phyloP scores from a whole-genome alignment of 92 coral and sea anemone species.

The Blastomussa wellsi region DNA sequence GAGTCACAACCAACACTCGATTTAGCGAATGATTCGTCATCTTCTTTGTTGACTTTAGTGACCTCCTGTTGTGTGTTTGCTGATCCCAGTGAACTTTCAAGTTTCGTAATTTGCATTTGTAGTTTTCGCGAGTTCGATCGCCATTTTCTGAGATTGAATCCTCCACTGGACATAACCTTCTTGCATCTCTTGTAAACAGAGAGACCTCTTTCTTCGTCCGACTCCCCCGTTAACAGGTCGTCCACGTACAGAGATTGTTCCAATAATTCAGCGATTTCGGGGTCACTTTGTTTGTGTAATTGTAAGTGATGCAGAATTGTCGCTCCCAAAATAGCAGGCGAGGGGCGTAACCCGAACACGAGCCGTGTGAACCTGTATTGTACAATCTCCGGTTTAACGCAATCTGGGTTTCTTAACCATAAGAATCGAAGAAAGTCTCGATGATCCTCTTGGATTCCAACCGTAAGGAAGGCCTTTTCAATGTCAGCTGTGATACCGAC shows the following conservation, averaged over 20 bases:
- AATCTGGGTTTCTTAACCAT: neutral
- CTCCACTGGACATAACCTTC: neutral
- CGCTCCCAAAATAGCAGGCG: neutral
- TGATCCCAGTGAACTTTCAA: constrained; percentile 4
- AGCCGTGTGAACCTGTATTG: neutral
- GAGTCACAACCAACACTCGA: neutral
- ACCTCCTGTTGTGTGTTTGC: neutral
- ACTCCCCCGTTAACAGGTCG: neutral
- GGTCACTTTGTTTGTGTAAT: too few relatives aligned
- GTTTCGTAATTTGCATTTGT: neutral
- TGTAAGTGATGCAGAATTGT: neutral
- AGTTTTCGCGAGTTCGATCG: neutral
- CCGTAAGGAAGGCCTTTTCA: too few relatives aligned
- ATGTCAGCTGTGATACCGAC: constrained; percentile 33
- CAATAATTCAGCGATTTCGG: neutral
- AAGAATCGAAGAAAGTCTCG: too few relatives aligned
- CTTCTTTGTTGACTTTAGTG: constrained; percentile 24
- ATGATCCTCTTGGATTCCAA: too few relatives aligned
- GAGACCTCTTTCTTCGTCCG: neutral
- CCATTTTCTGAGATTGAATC: constrained; percentile 9
- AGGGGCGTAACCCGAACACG: neutral
- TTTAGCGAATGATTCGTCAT: constrained; percentile 47
- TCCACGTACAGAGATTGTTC: neutral
- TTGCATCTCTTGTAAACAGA: neutral
- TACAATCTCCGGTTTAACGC: neutral